These are phyloP conservation scores for Kradibia gibbosae DNA, from an alignment of 1,140 invertebrate genomes.

Conservation along the genomic window DNA sequence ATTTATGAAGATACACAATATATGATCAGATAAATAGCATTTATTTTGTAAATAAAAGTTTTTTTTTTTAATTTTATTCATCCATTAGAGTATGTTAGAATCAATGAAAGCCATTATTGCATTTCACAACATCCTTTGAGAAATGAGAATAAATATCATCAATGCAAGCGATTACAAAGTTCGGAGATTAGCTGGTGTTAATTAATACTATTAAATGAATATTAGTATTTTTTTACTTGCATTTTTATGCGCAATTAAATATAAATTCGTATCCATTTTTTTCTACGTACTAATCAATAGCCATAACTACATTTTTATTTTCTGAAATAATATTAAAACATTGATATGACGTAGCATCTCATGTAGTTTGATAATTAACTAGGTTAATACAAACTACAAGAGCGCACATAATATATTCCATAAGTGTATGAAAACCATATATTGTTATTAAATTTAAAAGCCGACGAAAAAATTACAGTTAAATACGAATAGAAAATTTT, in stretches of 20 bases:
- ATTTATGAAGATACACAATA: constrained; percentile 34
- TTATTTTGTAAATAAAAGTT: constrained; percentile 38
- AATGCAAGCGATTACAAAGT: constrained; percentile 28
- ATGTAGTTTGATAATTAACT: constrained; percentile 39
- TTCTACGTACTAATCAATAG: constrained; percentile 23
- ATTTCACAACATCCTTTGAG: constrained; percentile 43
- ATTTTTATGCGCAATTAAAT: constrained; percentile 16
- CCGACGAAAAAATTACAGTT: constrained; percentile 19
- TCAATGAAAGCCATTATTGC: constrained; percentile 40
- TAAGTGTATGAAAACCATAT: constrained; percentile 20
- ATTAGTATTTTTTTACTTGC: constrained; percentile 33
- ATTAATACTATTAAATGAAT: constrained; percentile 16
- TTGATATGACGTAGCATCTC: constrained; percentile 22
- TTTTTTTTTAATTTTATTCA: constrained; percentile 43
- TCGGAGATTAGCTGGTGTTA: constrained; percentile 13
- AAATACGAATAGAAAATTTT: constrained; percentile 46
- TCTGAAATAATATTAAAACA: constrained; percentile 25
- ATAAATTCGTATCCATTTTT: constrained; percentile 20
- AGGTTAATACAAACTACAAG: constrained; percentile 32
- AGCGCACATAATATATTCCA: constrained; percentile 38
- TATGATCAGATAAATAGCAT: constrained; percentile 20
- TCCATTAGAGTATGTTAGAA: constrained; percentile 35
- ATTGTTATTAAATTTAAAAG: constrained; percentile 32
- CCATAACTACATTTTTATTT: constrained; percentile 18
- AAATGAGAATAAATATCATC: constrained; percentile 22